phyloP scores from a whole-genome alignment of 2,888 invertebrate genomes.

The Geotrupes spiniger region DNA sequence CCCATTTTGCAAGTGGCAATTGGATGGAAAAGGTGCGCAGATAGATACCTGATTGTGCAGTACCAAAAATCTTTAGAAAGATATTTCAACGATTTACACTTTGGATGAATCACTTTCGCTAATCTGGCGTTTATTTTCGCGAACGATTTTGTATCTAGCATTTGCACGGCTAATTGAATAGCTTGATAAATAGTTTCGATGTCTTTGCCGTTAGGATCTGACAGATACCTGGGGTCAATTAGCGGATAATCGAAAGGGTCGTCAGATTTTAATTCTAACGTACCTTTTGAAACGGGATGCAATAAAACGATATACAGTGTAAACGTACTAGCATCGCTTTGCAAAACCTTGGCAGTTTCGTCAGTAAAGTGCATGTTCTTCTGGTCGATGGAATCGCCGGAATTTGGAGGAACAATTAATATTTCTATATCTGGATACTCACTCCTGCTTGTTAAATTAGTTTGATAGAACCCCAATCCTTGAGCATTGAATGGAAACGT shows the following conservation, averaged over 20 bases:
- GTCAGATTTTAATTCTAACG: slow-evolving; percentile 52
- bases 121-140: slow-evolving; percentile 53
- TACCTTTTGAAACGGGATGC: slow-evolving; percentile 53
- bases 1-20: slow-evolving; percentile 30
- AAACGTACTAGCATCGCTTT: slow-evolving; percentile 49
- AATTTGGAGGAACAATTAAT: slow-evolving; percentile 50
- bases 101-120: slow-evolving; percentile 11
- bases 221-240: slow-evolving; percentile 67
- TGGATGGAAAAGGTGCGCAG: slow-evolving; percentile 24
- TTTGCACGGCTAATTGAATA: slow-evolving; percentile 43
- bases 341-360: slow-evolving; percentile 42
- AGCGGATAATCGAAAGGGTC: slow-evolving; percentile 62
- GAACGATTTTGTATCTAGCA: slow-evolving; percentile 54
- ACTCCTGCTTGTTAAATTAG: slow-evolving; percentile 26
- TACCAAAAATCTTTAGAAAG: slow-evolving; percentile 28
- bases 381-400: slow-evolving; percentile 20
- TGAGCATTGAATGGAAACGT: slow-evolving; percentile 32
- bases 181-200: slow-evolving; percentile 56
- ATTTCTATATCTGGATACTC: slow-evolving; percentile 35
- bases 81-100: slow-evolving; percentile 16
- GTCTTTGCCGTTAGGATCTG: slow-evolving; percentile 51
- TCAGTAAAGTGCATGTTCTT: slow-evolving; percentile 30
- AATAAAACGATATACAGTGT: slow-evolving; percentile 54
- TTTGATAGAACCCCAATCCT: slow-evolving; percentile 26
- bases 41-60: slow-evolving; percentile 26